Evolutionary conservation across 2,888 invertebrate genomes (phyloP).

Genomic region (Eueremaeus valkanovi): DNA sequence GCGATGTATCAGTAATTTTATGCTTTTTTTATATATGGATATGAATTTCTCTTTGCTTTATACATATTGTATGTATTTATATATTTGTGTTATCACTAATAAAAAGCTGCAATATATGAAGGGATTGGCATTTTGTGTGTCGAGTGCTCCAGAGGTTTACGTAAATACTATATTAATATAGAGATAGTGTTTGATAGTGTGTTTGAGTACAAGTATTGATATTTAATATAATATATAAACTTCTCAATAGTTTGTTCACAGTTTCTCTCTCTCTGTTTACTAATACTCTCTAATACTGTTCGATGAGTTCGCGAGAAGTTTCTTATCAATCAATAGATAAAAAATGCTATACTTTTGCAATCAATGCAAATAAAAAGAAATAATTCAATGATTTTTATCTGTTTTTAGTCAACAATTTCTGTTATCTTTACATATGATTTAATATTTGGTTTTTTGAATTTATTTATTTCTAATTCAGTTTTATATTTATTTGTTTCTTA

Average conservation of each 20-base stretch:
- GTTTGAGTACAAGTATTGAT: conserved; percentile 16
- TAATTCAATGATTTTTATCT: no score
- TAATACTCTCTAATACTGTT: conserved; percentile 3
- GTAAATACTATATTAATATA: neutral
- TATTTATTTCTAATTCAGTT: no score
- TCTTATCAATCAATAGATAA: neutral
- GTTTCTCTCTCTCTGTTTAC: neutral
- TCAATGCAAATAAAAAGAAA: neutral
- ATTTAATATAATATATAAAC: conserved; percentile 30
- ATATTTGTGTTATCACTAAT: neutral
- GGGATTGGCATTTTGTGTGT: conserved; percentile 11
- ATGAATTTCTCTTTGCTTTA: neutral
- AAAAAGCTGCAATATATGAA: neutral
- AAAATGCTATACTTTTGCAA: neutral
- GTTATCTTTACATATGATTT: no score
- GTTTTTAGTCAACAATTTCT: no score
- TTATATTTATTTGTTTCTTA: no score
- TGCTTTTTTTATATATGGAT: conserved; percentile 6
- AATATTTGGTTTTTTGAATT: no score
- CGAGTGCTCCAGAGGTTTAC: neutral
- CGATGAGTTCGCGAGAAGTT: neutral
- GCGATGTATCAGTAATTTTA: neutral
- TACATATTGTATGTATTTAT: neutral
- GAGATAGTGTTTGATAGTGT: neutral
- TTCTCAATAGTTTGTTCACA: neutral